phyloP scores from a whole-genome alignment of 2,113 vertebrate genomes.

The Python bivittatus region DNA sequence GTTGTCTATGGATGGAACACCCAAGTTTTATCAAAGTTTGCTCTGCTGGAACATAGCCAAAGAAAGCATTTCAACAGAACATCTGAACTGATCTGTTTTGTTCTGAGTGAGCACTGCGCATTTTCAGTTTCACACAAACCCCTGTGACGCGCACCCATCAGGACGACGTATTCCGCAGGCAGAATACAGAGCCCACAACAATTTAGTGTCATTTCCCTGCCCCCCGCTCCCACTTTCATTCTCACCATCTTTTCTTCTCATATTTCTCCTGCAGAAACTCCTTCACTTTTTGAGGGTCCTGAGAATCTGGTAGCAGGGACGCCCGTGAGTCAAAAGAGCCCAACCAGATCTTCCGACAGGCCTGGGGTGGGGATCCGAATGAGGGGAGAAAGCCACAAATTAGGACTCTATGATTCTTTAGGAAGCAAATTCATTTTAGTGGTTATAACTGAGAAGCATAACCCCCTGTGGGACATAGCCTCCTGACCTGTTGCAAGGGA shows the following conservation, averaged over 20 bases:
- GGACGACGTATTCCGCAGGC: no score
- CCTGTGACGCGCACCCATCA: rapidly evolving
- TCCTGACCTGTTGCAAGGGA: background rate
- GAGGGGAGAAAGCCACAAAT: background rate
- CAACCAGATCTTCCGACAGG: constrained; percentile 87
- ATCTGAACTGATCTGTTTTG: rapidly evolving
- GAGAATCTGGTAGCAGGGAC: constrained; percentile 81
- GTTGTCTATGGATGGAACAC: no score
- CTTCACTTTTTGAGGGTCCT: constrained; percentile 89
- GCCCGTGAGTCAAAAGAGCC: constrained; percentile 85
- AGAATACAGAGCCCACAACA: background rate
- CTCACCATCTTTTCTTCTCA: constrained; percentile 91
- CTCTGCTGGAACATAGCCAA: background rate
- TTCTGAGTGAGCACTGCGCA: background rate
- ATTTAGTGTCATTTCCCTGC: background rate
- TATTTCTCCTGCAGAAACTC: constrained; percentile 94
- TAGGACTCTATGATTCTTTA: background rate
- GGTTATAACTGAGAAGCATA: no score
- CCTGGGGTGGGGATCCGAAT: constrained; percentile 60
- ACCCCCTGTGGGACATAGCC: rapidly evolving
- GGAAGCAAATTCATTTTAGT: no score
- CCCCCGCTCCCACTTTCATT: rapidly evolving
- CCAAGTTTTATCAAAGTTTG: no score
- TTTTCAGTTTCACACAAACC: no score
- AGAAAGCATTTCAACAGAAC: background rate